Conservation (phyloP, 2,797 vertebrate genomes). For the Otolemur crassicaudatus region DNA sequence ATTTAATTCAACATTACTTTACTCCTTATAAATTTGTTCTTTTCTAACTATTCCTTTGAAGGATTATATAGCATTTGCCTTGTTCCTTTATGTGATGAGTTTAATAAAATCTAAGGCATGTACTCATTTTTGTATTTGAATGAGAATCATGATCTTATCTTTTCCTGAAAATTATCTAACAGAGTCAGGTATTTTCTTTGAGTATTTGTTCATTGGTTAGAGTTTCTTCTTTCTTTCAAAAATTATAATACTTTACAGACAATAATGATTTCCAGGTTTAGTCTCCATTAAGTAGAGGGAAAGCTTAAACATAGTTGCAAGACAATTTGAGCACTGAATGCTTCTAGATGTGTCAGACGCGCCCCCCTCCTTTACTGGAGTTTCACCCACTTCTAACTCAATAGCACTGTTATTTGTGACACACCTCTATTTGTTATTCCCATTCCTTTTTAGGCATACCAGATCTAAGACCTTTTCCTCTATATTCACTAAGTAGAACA, state of each 20-base stretch:
- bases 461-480: background rate
- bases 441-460: background rate
- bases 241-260: background rate
- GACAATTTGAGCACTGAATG: background rate
- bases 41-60: background rate
- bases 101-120: background rate
- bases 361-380: background rate
- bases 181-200: background rate
- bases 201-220: background rate
- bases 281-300: background rate
- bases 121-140: slow-evolving; percentile 31
- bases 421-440: background rate
- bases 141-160: background rate
- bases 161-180: background rate
- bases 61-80: background rate
- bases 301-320: background rate
- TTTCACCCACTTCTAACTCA: background rate
- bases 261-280: background rate
- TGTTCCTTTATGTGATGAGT: background rate
- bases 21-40: background rate
- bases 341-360: background rate
- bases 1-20: background rate
- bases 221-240: slow-evolving; percentile 18
- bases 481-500: background rate
- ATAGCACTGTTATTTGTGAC: background rate